Base-by-base conservation (phyloP, 2,797 vertebrate species). In the Poeciliopsis gracilis region DNA sequence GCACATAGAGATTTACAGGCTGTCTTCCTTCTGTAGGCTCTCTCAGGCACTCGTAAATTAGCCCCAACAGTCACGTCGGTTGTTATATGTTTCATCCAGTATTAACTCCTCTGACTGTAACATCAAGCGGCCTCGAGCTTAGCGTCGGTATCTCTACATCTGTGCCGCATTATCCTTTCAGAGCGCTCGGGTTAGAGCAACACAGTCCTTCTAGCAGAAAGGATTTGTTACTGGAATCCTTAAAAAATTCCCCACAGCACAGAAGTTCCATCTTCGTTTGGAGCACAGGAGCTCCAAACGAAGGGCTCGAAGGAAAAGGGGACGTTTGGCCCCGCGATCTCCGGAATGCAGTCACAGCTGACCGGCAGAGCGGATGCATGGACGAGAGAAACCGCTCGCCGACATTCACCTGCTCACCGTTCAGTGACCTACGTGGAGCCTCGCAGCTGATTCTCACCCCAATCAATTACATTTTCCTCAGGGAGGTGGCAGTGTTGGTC, bases 401-500 rank as follows among this genome's bases (percentile, higher is more conserved):
- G 7, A 41, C 25, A 41, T 41, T 67, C 63, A 67, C 7, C 8
- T 4, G 69, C 23, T 12, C 36, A 16, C 72, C 49, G 71, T 71
- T 77, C 45, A 72, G 47, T 59, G 36, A 66, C 38, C 6, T 25
- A 33, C 5, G 0, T 57, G 51, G 30, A 41, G 20, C 25, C 67
- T 6, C 12, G 2, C 38, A 30, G n/a, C 75, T 33, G 80, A 3
- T 47, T 53, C 2, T 49, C 81, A 71, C 70, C 13, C 33, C 38
- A 71, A 78, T 86, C 91, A 92, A 87, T 94, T 89, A 51, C 79
- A 36, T 16, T 82, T 78, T 90, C 89, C 88, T 93, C 92, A 95
- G 92, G 85, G 90, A 94, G 94, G 88, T 87, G 94, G 94, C 94
- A 93, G 89, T 94, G 92, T 95, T 94, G 93, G 73, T 90, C 91